phyloP scores from a whole-genome alignment of 2,113 vertebrate genomes.

The Dolichallabes microphthalmus region DNA sequence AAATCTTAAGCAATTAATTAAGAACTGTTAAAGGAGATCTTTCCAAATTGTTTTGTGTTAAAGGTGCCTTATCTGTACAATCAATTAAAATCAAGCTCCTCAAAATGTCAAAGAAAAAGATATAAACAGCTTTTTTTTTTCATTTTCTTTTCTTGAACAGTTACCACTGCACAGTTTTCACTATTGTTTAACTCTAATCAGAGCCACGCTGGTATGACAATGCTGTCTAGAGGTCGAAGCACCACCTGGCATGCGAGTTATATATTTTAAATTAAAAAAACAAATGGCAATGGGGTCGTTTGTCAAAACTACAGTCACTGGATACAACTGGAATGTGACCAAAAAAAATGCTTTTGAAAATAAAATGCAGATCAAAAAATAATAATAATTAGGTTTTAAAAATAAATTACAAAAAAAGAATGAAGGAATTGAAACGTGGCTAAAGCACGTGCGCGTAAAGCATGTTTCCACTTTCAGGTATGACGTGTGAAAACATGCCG shows the following conservation, averaged over 20 bases:
- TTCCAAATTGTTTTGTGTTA: background rate
- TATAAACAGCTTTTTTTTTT: slow-evolving; percentile 45
- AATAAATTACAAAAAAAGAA: background rate
- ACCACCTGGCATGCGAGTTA: slow-evolving; percentile 81
- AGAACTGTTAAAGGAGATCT: slow-evolving; percentile 38
- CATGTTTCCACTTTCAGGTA: slow-evolving; percentile 54
- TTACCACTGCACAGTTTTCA: slow-evolving; percentile 93
- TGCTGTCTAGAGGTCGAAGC: slow-evolving; percentile 77
- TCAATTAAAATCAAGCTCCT: slow-evolving; percentile 59
- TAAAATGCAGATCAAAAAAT: background rate
- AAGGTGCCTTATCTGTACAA: slow-evolving; percentile 66
- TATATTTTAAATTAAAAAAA: slow-evolving; percentile 21
- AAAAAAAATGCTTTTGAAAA: slow-evolving; percentile 22
- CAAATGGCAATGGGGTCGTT: slow-evolving; percentile 29
- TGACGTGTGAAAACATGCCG: slow-evolving; percentile 48
- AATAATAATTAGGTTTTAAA: background rate
- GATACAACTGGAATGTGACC: background rate
- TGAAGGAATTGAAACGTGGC: background rate
- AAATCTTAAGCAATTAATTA: slow-evolving; percentile 57
- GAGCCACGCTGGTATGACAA: slow-evolving; percentile 53
- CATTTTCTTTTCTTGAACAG: slow-evolving; percentile 79
- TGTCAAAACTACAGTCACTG: slow-evolving; percentile 16
- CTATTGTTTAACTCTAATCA: slow-evolving; percentile 61
- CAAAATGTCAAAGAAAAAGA: slow-evolving; percentile 46
- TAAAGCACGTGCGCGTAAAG: slow-evolving; percentile 37